phyloP scores from a whole-genome alignment of 2,113 vertebrate species.

The Dendropsophus ebraccatus region DNA sequence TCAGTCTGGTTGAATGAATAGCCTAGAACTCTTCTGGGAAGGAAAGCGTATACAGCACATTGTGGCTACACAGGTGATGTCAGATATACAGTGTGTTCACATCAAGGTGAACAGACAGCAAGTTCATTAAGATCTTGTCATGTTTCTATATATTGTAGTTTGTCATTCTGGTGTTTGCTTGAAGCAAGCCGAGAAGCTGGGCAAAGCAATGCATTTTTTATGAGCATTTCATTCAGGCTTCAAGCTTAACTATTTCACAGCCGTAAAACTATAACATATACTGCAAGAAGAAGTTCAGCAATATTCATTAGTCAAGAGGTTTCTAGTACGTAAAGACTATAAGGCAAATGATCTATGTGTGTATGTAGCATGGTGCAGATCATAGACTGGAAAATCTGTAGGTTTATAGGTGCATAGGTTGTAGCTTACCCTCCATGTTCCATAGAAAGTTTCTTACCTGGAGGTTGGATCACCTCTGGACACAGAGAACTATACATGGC shows the following conservation, averaged over 20 bases:
- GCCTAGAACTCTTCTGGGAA: not conserved
- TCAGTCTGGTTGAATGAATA: not conserved
- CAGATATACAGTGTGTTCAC: not conserved
- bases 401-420: too few relatives aligned
- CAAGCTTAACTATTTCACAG: slow-evolving; percentile 9
- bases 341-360: not conserved
- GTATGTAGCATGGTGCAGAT: too few relatives aligned
- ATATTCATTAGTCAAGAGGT: too few relatives aligned
- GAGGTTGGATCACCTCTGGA: too few relatives aligned
- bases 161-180: slow-evolving; percentile 30
- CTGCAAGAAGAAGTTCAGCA: too few relatives aligned
- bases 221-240: slow-evolving; percentile 20
- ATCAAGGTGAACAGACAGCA: not conserved
- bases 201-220: slow-evolving; percentile 44
- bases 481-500: too few relatives aligned
- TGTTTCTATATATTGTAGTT: slow-evolving; percentile 18
- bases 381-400: too few relatives aligned
- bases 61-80: not conserved
- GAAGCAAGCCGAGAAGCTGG: slow-evolving; percentile 21
- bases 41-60: not conserved
- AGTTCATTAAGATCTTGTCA: slow-evolving; percentile 42
- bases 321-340: not conserved
- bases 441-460: too few relatives aligned
- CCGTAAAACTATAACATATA: not conserved
- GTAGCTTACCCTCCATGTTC: too few relatives aligned